These are phyloP conservation scores for Mugil cephalus DNA, from an alignment of 2,113 vertebrate species.

Conservation along the genomic window DNA sequence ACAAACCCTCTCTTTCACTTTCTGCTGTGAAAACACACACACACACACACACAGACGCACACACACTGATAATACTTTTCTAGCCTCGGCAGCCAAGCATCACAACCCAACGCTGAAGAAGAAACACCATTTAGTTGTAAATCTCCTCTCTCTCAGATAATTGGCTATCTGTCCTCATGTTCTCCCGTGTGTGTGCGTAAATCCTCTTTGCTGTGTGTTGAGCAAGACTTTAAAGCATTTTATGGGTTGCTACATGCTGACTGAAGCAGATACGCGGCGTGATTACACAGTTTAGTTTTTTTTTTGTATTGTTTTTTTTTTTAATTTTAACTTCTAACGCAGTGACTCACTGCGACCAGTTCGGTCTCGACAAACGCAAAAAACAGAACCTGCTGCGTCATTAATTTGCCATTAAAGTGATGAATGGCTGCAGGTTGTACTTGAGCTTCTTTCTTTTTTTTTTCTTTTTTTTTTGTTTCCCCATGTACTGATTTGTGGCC, in stretches of 20 bases:
- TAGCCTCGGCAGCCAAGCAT: constrained; percentile 38
- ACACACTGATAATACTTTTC: constrained; percentile 26
- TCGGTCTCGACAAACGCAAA: constrained; percentile 21
- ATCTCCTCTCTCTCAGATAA: constrained; percentile 59
- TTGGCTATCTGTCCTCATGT: constrained; percentile 70
- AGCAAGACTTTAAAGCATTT: constrained; percentile 61
- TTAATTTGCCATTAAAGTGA: constrained; percentile 30
- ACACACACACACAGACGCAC: constrained; percentile 19
- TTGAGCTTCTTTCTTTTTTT: no score
- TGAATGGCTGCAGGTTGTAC: constrained; percentile 2
- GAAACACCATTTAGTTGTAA: constrained; percentile 39
- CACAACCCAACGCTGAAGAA: constrained; percentile 47
- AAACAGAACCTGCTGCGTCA: constrained; percentile 22
- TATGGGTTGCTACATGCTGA: constrained; percentile 73
- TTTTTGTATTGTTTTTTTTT: no score
- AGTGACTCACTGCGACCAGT: constrained; percentile 63
- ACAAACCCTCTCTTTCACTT: constrained; percentile 34
- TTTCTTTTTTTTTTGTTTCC: constrained; percentile 9
- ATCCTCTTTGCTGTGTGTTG: constrained; percentile 48
- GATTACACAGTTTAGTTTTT: constrained; percentile 48
- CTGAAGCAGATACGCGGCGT: constrained; percentile 44
- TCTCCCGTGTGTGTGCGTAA: constrained; percentile 32
- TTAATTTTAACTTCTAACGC: background rate
- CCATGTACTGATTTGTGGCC: constrained; percentile 12
- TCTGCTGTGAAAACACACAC: constrained; percentile 24